Evolutionary conservation across 2,888 invertebrate species (phyloP), one percentile per base, ranked within the genome.

Genomic region (Ennomos quercinarius): DNA sequence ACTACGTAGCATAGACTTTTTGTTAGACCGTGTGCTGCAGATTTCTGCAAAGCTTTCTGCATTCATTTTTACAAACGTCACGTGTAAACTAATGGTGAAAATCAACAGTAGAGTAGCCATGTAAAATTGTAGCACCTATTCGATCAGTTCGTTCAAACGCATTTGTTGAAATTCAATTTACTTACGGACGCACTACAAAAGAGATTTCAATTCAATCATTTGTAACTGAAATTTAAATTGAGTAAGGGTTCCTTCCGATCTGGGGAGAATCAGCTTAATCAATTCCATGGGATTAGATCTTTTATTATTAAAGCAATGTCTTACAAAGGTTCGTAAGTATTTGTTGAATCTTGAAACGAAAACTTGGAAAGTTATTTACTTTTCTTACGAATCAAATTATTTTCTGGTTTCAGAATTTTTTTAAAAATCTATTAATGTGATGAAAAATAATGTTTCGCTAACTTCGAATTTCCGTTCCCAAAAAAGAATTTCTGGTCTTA

Each of bases 101-200:
- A 41, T 41, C 43, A 52, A 56, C 11, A 41, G 11, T 35, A 27
- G 6, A 27, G 27, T 27, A 6, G 6, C n/a, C 38, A 34, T 35
- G 10, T 17, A 36, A 48, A 43, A 49, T 39, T 27, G 9, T 39
- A 42, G 27, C 49, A 47, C 50, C 38, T 37, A 43, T 43, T 57
- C 49, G 49, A 69, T 46, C 46, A 65, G 64, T 79, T 73, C 12
- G 42, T 72, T 71, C 68, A 65, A 77, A 66, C 74, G 71, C 72
- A 74, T 78, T 78, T 76, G 72, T 71, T 69, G 63, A 74, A 74
- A 79, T 80, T 79, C 70, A 77, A 81, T 78, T 77, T 81, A 77
- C 74, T 80, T 72, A 80, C 66, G 64, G 70, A 73, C 73, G 73
- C 67, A 73, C 67, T 76, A 75, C 71, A 70, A 73, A 77, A 75